phyloP scores from a whole-genome alignment of 2,113 vertebrate species.

The Bos taurus region DNA sequence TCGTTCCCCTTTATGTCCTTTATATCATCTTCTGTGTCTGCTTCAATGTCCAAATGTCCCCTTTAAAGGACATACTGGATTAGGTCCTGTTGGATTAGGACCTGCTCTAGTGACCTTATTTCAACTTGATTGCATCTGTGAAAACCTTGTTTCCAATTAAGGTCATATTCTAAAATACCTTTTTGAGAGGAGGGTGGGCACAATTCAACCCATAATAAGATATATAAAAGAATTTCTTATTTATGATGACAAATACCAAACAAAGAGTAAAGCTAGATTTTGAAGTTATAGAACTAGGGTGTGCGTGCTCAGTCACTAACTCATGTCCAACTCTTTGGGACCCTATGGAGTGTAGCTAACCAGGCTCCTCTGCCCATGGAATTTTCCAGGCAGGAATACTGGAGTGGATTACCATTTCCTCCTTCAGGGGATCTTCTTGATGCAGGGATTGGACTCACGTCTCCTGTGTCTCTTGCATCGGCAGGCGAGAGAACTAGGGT shows the following conservation, averaged over 20 bases:
- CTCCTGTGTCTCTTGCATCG: background rate
- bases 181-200: background rate
- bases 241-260: background rate
- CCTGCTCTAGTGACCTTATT: background rate
- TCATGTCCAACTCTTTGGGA: background rate
- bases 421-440: background rate
- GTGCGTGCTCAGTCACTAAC: background rate
- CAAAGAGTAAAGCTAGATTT: background rate
- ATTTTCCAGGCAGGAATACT: background rate
- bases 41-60: background rate
- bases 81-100: background rate
- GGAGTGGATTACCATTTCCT: background rate
- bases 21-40: too few relatives aligned
- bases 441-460: background rate
- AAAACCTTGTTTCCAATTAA: background rate
- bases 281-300: background rate
- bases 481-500: background rate
- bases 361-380: background rate
- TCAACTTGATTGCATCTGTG: background rate
- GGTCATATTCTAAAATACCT: background rate
- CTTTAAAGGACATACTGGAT: background rate
- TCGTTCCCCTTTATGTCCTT: background rate
- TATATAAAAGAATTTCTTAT: background rate
- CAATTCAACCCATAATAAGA: background rate
- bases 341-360: background rate